A percentile compares a stretch with the other conserved stretches of the same genome.
Conservation (phyloP, 2,888 invertebrate genomes). For the Alloplasta piceator region DNA sequence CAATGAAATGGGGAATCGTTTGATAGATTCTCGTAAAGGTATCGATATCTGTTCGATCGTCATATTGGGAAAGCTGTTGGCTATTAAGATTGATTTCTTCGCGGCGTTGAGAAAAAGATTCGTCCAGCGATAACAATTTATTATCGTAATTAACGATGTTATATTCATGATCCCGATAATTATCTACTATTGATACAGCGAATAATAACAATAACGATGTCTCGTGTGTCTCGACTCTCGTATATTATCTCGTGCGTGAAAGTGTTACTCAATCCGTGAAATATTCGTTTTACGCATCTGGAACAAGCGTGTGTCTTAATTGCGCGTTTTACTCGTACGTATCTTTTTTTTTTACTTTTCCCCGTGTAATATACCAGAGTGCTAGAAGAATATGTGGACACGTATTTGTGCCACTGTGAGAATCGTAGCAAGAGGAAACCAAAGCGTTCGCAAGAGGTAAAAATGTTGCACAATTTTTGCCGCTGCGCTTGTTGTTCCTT, state of each 20-base stretch:
- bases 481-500: slow-evolving; percentile 20
- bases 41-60: too few species aligned
- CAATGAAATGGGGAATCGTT: too few species aligned
- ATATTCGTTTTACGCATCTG: slow-evolving; percentile 37
- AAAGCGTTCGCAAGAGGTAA: slow-evolving; percentile 54
- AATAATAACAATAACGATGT: neutral
- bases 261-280: slow-evolving; percentile 51
- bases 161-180: slow-evolving; percentile 1
- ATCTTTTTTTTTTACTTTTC: neutral
- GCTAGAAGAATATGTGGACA: neutral
- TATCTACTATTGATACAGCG: neutral
- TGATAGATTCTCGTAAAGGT: too few species aligned
- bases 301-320: slow-evolving; percentile 34
- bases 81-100: too few species aligned
- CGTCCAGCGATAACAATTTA: neutral
- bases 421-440: slow-evolving; percentile 69
- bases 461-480: slow-evolving; percentile 59
- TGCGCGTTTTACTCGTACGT: slow-evolving; percentile 7
- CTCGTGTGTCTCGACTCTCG: neutral
- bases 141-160: neutral
- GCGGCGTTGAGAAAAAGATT: neutral
- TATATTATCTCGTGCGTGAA: slow-evolving; percentile 44
- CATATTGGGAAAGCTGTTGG: too few species aligned
- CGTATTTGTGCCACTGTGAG: slow-evolving; percentile 61
- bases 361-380: neutral